Conservation (phyloP, 1,140 invertebrate genomes). For the Conopomorpha cramerella region DNA sequence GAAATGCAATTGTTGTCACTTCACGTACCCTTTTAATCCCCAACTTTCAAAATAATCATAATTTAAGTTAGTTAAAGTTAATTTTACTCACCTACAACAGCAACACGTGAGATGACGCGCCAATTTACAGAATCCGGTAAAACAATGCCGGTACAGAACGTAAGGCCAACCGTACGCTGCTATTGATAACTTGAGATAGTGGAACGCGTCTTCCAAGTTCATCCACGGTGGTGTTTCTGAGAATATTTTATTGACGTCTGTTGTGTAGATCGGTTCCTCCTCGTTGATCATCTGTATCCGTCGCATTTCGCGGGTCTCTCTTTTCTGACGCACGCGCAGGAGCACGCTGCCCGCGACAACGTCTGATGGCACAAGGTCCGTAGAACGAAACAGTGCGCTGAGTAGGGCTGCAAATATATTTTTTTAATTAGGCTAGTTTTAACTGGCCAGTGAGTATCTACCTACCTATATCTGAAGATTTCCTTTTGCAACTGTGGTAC, state of each 20-base stretch:
- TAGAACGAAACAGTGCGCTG: constrained; percentile 77
- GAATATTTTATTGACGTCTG: constrained; percentile 67
- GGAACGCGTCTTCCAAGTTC: constrained; percentile 73
- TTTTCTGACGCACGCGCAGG: constrained; percentile 73
- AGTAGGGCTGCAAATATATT: constrained; percentile 64
- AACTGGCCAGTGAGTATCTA: too few relatives aligned
- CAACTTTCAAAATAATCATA: neutral
- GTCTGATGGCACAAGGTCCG: constrained; percentile 87
- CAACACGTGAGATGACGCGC: constrained; percentile 73
- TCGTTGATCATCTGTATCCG: constrained; percentile 70
- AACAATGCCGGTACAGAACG: constrained; percentile 76
- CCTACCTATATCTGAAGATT: too few relatives aligned
- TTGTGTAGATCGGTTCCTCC: constrained; percentile 69
- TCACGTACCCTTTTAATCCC: neutral
- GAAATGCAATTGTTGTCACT: too few relatives aligned
- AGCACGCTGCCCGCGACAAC: constrained; percentile 85
- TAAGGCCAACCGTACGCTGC: constrained; percentile 92
- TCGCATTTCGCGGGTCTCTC: constrained; percentile 70
- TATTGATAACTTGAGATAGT: constrained; percentile 80
- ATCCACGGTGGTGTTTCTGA: constrained; percentile 74
- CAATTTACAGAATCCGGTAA: constrained; percentile 76
- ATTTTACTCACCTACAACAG: constrained; percentile 68
- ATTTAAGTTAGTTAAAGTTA: constrained; percentile 1
- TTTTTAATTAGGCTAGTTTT: constrained; percentile 1
- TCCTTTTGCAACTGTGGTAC: too few relatives aligned